Percentiles rank a stretch among this genome's conserved stretches.
Evolutionary conservation across 2,797 vertebrate genomes (phyloP).

Genomic region (Macroramphosus scolopax): DNA sequence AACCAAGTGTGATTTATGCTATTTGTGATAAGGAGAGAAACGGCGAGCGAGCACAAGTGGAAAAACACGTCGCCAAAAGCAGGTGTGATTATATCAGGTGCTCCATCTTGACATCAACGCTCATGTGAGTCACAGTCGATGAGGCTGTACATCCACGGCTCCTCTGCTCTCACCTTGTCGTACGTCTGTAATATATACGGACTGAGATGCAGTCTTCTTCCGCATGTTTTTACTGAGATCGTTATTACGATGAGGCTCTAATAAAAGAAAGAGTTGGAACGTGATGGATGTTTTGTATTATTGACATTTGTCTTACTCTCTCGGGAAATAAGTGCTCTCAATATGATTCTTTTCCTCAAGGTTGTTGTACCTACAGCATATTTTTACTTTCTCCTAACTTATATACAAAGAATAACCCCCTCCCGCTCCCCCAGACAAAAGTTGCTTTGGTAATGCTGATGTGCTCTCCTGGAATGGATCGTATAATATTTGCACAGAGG

Average conservation of each 20-base stretch:
- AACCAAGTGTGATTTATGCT: conserved; percentile 26
- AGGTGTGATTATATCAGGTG: conserved; percentile 28
- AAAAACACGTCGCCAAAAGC: conserved; percentile 16
- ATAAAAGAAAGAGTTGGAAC: too few relatives aligned
- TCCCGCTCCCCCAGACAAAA: conserved; percentile 11
- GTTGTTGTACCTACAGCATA: too few relatives aligned
- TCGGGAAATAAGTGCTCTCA: conserved; percentile 21
- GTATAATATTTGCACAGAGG: conserved; percentile 68
- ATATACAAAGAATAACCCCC: neutral
- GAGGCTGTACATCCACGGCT: conserved; percentile 26
- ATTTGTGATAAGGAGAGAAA: conserved; percentile 9
- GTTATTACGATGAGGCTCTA: too few relatives aligned
- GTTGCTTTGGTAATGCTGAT: conserved; percentile 47
- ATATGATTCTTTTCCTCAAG: conserved; percentile 8
- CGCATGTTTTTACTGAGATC: too few relatives aligned
- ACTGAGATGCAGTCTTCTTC: neutral
- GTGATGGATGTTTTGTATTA: conserved; percentile 58
- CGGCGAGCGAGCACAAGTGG: conserved; percentile 16
- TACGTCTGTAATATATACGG: conserved; percentile 6
- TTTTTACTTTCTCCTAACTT: conserved; percentile 19
- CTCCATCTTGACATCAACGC: conserved; percentile 20
- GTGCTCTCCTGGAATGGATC: conserved; percentile 41
- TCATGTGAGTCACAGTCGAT: conserved; percentile 34
- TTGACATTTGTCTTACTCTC: conserved; percentile 51
- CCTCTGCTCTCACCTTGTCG: conserved; percentile 17